Base-by-base conservation (phyloP, 2,797 vertebrate genomes). In the Hyperoplus immaculatus region DNA sequence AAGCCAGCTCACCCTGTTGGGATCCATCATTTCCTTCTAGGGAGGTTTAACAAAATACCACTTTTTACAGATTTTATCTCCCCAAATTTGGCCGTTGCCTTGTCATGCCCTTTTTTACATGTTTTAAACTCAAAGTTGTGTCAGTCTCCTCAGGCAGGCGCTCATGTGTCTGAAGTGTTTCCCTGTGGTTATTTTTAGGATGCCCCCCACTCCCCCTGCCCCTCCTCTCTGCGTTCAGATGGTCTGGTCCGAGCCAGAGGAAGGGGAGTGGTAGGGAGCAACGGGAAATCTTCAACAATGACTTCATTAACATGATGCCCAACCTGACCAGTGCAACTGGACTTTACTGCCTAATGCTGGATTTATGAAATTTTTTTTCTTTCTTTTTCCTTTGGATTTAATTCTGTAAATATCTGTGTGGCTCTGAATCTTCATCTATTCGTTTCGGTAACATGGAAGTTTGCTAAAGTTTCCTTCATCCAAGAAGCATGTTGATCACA, bases 401-500 rank as follows among this genome's bases (percentile, higher is more conserved):
- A 41, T 12, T 54, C 13, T 57, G 53, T 13, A 21, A 38, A 51
- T 1, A n/a, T 18, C 13, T 47, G 13, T 5, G 15, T 4, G 1
- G 29, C 29, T 15, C 41, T 8, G 3, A 5, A 21, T 77, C 29
- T 12, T 1, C 47, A 1, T 47, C 9, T 1, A 0, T 12, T 9
- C 49, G 29, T 29, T 29, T 72, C 29, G 0, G 5, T 9, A 36
- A 85, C n/a, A 89, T 89, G 90, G 84, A 87, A 5, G 53, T 76
- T 43, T 86, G 71, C 6, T 87, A 9, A 85, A 72, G 13, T 47
- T 72, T 12, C 8, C 79, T 51, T 47, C 65, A 49, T 9, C 73
- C 36, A 10, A 53, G 43, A n/a, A 80, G 14, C 78, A 96, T 96
- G 95, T 86, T 96, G 81, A 92, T 95, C 71, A 93, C 92, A 86